A percentile compares a stretch with the other conserved stretches of the same genome.
Conservation (phyloP, 2,113 vertebrate genomes). For the Chaetura pelagica region DNA sequence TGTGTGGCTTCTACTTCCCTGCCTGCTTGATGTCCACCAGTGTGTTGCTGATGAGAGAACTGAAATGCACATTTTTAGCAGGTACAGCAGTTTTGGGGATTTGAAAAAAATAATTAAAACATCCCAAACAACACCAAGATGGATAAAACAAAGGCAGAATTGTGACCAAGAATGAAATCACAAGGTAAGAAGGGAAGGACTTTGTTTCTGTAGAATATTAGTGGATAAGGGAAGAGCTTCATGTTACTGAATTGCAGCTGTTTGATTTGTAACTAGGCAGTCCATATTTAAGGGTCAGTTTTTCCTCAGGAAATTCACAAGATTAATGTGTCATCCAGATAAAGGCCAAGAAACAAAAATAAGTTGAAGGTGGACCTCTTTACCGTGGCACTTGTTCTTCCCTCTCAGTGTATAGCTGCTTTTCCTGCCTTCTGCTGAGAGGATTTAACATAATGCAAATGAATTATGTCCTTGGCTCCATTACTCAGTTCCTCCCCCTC, state of each 20-base stretch:
- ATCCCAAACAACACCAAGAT: background rate
- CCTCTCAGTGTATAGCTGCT: background rate
- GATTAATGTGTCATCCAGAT: background rate
- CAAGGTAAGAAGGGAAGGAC: background rate
- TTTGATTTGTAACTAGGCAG: background rate
- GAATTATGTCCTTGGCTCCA: slow-evolving; percentile 11
- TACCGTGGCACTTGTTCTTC: background rate
- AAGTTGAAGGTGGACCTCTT: background rate
- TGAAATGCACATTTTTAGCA: background rate
- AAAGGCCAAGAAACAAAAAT: background rate
- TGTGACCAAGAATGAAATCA: background rate
- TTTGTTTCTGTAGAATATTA: background rate
- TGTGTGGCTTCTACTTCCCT: background rate
- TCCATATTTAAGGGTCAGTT: background rate
- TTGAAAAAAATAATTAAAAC: background rate
- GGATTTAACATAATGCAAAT: background rate
- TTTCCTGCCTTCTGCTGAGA: background rate
- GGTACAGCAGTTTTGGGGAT: background rate
- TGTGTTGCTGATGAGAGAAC: background rate
- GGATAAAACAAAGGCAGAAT: background rate
- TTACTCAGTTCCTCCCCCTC: background rate
- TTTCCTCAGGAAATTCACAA: background rate
- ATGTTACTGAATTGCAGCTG: background rate
- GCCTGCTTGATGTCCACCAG: background rate
- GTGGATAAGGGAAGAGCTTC: background rate